A percentile compares a stretch with the other conserved stretches of the same genome.
These are phyloP conservation scores for Lasaia peninsularis DNA, from an alignment of 1,140 invertebrate species.

Conservation along the genomic window DNA sequence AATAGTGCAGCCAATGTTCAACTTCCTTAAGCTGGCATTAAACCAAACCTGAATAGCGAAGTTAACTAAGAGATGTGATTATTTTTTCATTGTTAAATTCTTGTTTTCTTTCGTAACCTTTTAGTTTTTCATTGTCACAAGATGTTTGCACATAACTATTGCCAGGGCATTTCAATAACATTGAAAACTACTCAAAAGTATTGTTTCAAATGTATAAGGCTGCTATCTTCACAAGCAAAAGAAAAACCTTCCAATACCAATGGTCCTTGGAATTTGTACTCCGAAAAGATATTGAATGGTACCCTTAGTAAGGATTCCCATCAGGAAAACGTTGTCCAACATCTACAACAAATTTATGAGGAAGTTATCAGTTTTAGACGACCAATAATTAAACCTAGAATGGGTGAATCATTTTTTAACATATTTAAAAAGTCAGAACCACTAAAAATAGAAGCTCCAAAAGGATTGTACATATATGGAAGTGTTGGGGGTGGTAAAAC, in stretches of 20 bases:
- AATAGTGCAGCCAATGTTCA: neutral
- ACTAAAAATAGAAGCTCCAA: slow-evolving; percentile 77
- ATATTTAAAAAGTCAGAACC: slow-evolving; percentile 69
- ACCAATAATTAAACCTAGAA: slow-evolving; percentile 66
- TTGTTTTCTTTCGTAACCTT: neutral
- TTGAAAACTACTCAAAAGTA: slow-evolving; percentile 39
- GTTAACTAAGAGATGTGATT: neutral
- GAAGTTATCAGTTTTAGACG: slow-evolving; percentile 80
- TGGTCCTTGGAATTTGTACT: slow-evolving; percentile 76
- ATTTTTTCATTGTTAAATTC: neutral
- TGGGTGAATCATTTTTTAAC: slow-evolving; percentile 53
- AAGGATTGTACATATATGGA: slow-evolving; percentile 90
- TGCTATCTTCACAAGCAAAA: slow-evolving; percentile 48
- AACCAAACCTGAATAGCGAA: neutral
- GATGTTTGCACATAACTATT: slow-evolving; percentile 48
- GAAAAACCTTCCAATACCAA: slow-evolving; percentile 30
- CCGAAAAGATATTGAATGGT: slow-evolving; percentile 79
- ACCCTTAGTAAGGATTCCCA: slow-evolving; percentile 80
- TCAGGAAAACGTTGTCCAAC: slow-evolving; percentile 83
- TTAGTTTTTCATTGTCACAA: slow-evolving; percentile 19
- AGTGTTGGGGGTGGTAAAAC: slow-evolving; percentile 97
- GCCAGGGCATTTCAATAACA: slow-evolving; percentile 33
- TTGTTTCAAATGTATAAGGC: slow-evolving; percentile 46
- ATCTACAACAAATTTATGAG: slow-evolving; percentile 84
- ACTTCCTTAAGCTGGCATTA: neutral